phyloP scores from a whole-genome alignment of 2,797 vertebrate genomes.

The Tragelaphus oryx region DNA sequence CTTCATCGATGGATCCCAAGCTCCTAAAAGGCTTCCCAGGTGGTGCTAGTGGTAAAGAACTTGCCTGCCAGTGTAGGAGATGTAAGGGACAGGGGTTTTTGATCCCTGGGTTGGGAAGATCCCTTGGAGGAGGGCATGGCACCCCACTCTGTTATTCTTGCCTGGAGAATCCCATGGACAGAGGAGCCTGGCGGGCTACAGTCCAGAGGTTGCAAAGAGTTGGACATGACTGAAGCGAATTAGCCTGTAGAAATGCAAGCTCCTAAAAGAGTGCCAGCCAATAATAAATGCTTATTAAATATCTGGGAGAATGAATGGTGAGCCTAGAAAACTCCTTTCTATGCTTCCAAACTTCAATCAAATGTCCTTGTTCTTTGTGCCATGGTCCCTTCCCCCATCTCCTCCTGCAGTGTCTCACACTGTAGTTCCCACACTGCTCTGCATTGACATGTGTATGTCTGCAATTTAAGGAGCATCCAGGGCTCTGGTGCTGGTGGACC shows the following conservation, averaged over 20 bases:
- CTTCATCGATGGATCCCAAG: background rate
- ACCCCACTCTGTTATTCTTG: background rate
- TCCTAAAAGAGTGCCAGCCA: background rate
- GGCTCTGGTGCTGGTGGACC: background rate
- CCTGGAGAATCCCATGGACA: background rate
- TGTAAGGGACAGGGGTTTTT: background rate
- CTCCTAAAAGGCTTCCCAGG: background rate
- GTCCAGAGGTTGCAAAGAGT: background rate
- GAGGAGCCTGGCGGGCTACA: background rate
- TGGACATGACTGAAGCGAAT: background rate
- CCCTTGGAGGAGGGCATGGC: background rate
- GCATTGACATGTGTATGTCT: background rate
- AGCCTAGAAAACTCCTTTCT: background rate
- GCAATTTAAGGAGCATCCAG: background rate
- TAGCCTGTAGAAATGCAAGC: background rate
- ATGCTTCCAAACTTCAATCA: background rate
- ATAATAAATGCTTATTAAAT: background rate
- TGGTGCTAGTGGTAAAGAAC: background rate
- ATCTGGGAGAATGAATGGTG: background rate
- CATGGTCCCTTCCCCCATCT: background rate
- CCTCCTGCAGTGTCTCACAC: background rate
- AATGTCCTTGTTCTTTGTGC: background rate
- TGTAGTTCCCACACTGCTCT: background rate
- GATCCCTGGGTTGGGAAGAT: background rate
- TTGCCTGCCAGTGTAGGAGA: background rate